phyloP scores from a whole-genome alignment of 1,140 invertebrate genomes.

The Oncopeltus fasciatus region DNA sequence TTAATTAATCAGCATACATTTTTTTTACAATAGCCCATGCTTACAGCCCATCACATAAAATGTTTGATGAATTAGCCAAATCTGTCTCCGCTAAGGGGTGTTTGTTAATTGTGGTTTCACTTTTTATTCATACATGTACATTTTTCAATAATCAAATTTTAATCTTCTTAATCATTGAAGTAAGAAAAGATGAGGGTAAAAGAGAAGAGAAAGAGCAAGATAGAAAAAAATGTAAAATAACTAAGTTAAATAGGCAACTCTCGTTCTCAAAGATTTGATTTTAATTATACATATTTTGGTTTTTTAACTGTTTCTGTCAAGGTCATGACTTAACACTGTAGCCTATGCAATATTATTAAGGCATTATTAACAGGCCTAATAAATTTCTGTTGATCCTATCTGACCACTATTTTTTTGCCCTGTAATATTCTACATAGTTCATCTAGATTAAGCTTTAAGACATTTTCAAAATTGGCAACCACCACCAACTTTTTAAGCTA shows the following conservation, averaged over 20 bases:
- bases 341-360: constrained; percentile 18
- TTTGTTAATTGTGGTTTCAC: background rate
- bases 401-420: constrained; percentile 15
- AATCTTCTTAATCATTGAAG: background rate
- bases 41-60: no score
- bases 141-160: background rate
- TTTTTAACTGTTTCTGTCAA: constrained; percentile 9
- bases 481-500: constrained; percentile 15
- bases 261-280: constrained; percentile 5
- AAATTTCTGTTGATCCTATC: constrained; percentile 9
- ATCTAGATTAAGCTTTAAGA: constrained; percentile 18
- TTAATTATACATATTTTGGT: constrained; percentile 11
- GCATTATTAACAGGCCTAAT: constrained; percentile 18
- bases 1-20: no score
- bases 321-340: constrained; percentile 14
- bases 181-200: no score
- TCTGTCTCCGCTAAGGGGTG: no score
- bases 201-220: background rate
- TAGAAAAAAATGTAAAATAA: no score
- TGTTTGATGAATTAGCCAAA: no score
- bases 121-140: background rate
- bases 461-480: background rate
- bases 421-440: constrained; percentile 17
- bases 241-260: background rate
- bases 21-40: no score